Percentiles rank a stretch among this genome's conserved stretches.
phyloP scores from a whole-genome alignment of 2,888 invertebrate genomes.

The Tanypteryx hageni region DNA sequence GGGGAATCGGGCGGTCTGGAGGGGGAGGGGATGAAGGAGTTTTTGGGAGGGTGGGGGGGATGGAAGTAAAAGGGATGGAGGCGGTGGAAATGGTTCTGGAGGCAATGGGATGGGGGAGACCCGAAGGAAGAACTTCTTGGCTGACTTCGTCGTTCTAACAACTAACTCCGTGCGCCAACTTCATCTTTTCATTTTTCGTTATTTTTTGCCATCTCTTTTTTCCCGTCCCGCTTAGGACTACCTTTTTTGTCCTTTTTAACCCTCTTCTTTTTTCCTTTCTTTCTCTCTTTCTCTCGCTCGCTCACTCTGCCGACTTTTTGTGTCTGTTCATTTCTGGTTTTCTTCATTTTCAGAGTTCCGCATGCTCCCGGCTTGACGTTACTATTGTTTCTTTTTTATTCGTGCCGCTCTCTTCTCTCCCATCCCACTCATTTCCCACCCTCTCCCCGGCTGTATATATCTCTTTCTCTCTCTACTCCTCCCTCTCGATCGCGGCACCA shows the following conservation, averaged over 20 bases:
- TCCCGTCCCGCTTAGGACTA: not conserved
- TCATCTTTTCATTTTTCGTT: slow-evolving; percentile 58
- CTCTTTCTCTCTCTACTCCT: not conserved
- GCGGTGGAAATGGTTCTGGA: slow-evolving; percentile 66
- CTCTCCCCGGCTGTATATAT: not conserved
- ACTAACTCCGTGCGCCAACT: slow-evolving; percentile 63
- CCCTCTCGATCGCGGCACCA: slow-evolving; percentile 55
- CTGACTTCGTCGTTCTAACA: slow-evolving; percentile 64
- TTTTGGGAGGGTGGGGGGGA: not conserved
- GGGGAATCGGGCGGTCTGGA: not conserved
- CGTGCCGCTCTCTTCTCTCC: not conserved
- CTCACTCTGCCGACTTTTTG: slow-evolving; percentile 42
- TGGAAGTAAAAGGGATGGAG: slow-evolving; percentile 29
- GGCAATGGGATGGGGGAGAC: slow-evolving; percentile 71
- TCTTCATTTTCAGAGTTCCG: slow-evolving; percentile 59
- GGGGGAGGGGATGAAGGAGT: not conserved
- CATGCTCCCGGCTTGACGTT: slow-evolving; percentile 37
- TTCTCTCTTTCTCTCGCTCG: not conserved
- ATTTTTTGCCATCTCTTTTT: slow-evolving; percentile 15
- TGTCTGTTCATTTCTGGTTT: slow-evolving; percentile 61
- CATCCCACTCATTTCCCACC: not conserved
- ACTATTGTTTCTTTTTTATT: not conserved
- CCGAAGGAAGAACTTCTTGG: slow-evolving; percentile 61
- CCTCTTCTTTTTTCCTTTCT: not conserved
- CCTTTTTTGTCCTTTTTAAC: not conserved